Percentiles rank a stretch among this genome's conserved stretches.
Conservation (phyloP, 2,797 vertebrate genomes). For the Spinus olivaceus region DNA sequence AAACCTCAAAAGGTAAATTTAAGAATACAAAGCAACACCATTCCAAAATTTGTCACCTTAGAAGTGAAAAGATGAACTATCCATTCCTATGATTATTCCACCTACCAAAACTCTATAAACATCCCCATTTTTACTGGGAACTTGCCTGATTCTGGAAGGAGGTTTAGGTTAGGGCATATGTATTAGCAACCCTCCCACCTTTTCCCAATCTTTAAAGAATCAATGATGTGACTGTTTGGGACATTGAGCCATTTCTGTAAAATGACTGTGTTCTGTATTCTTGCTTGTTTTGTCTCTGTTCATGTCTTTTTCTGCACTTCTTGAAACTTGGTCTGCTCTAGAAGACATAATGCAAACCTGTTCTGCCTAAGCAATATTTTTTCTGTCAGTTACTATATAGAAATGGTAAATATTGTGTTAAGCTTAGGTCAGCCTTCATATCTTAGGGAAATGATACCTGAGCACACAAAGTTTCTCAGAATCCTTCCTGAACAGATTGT, state of each 20-base stretch:
- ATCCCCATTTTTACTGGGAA: not conserved
- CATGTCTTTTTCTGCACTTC: not conserved
- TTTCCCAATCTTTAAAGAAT: not conserved
- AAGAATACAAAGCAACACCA: not conserved
- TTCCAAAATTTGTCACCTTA: not conserved
- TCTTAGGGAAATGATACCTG: not conserved
- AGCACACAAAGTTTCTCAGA: not conserved
- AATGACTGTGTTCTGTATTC: rapidly evolving
- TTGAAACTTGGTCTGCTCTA: not conserved
- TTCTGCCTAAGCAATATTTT: not conserved
- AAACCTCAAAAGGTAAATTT: not conserved
- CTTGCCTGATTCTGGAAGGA: not conserved
- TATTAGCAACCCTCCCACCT: not conserved
- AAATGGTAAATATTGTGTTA: not conserved
- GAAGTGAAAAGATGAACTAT: not conserved
- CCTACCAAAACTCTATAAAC: not conserved
- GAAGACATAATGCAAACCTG: not conserved
- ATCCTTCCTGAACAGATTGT: not conserved
- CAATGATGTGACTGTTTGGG: not conserved
- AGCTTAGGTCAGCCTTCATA: not conserved
- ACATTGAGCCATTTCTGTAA: not conserved
- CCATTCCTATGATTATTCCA: not conserved
- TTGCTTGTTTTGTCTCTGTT: not conserved
- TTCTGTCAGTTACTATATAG: not conserved
- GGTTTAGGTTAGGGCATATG: not conserved